A percentile compares a stretch with the other conserved stretches of the same genome.
Conservation (phyloP, 2,888 invertebrate species). For the Drosophila histrio region DNA sequence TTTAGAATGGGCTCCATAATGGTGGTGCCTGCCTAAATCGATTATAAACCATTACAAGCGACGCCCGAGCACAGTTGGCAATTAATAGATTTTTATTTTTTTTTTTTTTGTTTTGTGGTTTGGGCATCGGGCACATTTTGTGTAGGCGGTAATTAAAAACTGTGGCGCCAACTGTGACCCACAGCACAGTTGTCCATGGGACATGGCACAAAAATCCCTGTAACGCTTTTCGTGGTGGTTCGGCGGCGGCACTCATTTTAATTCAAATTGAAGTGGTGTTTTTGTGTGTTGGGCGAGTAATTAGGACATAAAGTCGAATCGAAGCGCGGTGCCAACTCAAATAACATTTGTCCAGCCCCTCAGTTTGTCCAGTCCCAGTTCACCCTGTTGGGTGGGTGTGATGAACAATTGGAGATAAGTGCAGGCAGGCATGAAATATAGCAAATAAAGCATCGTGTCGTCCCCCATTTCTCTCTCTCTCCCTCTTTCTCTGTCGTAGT, state of each 20-base stretch:
- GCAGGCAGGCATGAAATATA: slow-evolving; percentile 79
- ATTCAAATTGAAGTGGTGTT: slow-evolving; percentile 77
- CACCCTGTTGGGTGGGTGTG: slow-evolving; percentile 44
- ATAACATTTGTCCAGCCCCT: slow-evolving; percentile 61
- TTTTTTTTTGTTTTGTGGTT: slow-evolving; percentile 29
- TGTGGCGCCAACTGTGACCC: slow-evolving; percentile 74
- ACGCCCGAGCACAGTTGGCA: slow-evolving; percentile 51
- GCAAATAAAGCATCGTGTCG: slow-evolving; percentile 65
- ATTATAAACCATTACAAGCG: slow-evolving; percentile 69
- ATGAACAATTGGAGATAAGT: slow-evolving; percentile 78
- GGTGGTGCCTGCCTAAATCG: slow-evolving; percentile 65
- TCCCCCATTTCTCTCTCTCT: background rate
- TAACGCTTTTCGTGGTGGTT: background rate
- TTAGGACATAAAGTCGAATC: slow-evolving; percentile 73
- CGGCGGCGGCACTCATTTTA: slow-evolving; percentile 59
- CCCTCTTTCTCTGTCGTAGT: background rate
- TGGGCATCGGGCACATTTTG: slow-evolving; percentile 66
- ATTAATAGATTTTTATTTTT: slow-evolving; percentile 62
- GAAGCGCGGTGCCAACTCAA: slow-evolving; percentile 63
- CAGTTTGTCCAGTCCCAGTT: slow-evolving; percentile 2
- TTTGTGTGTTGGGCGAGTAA: slow-evolving; percentile 73
- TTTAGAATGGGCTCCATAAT: slow-evolving; percentile 51
- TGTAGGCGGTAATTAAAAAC: slow-evolving; percentile 74
- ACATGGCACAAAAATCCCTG: slow-evolving; percentile 16
- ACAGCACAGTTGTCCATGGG: slow-evolving; percentile 12